Percentiles rank a stretch among this genome's conserved stretches.
Evolutionary conservation across 2,113 vertebrate genomes (phyloP).

Genomic region (Petrocephalus zakoni): DNA sequence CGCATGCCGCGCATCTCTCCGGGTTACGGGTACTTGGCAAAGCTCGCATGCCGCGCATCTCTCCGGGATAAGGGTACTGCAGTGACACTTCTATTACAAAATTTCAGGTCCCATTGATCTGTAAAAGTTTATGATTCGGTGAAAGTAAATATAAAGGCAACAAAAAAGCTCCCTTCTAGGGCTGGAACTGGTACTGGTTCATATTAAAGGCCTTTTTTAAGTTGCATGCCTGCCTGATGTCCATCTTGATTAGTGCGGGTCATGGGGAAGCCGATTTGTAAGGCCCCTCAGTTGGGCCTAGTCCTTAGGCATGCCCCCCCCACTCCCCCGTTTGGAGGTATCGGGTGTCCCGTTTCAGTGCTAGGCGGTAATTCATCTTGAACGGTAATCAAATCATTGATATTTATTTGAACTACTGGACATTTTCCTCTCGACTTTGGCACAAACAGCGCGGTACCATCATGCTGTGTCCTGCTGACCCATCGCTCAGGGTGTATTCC

Average conservation of each 20-base stretch:
- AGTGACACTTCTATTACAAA: too few species aligned
- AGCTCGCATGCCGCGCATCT: too few species aligned
- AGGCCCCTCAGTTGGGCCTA: not conserved
- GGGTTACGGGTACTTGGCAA: too few species aligned
- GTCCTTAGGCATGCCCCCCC: not conserved
- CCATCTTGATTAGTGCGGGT: not conserved
- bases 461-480: not conserved
- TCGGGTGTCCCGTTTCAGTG: not conserved
- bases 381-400: slow-evolving; percentile 11
- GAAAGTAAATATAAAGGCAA: not conserved
- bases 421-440: not conserved
- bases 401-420: slow-evolving; percentile 13
- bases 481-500: too few species aligned
- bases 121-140: not conserved
- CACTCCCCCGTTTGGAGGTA: not conserved
- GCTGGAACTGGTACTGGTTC: not conserved
- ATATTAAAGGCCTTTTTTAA: not conserved
- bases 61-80: too few species aligned
- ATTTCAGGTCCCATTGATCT: too few species aligned
- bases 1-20: too few species aligned
- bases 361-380: not conserved
- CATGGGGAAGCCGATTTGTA: not conserved
- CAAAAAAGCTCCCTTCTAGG: not conserved
- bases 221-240: not conserved
- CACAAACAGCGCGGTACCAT: not conserved